Base-by-base conservation (phyloP, 2,113 vertebrate genomes). In the Barbus barbus region DNA sequence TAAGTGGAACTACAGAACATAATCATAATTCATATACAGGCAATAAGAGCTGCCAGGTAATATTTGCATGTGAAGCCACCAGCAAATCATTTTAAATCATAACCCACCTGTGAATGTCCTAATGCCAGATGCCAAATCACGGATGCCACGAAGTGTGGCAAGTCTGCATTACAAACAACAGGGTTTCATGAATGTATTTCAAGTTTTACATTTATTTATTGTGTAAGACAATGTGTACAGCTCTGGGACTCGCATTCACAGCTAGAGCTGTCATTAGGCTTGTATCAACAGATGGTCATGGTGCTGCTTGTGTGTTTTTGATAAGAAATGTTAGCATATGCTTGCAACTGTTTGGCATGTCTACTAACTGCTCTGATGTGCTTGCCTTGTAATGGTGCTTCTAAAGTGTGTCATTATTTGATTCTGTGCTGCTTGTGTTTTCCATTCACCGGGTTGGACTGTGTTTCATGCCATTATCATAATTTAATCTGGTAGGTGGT, bases 111-210 rank as follows among this genome's bases (percentile, higher is more conserved):
- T 82, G 69, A 87, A 88, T 90, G 84, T 80, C 74, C 44, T 74
- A 80, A 75, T 85, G 24, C 36, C 24, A 2, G 76, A 78, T 85
- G 78, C 78, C 78, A 67, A 81, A 65, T 81, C 26, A 22, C 41
- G 36, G 80, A 71, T 82, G 33, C 7, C 44, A 65, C 82, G 12
- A 28, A 73, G 63, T 38, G 51, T 78, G 74, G 53, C 65, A 83
- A 28, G n/a, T 31, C 75, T 53, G 53, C 58, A n/a, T 65, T 63
- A 82, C 11, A 72, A 46, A 84, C 18, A 51, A 82, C 83, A 67
- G 63, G n/a, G 73, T 22, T 71, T 84, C 26, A 41, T 88, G 86
- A 86, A 89, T 88, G 82, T 83, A 79, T 58, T 53, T 53, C 9
- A 11, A 60, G 20, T 73, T 73, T 60, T 74, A 38, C 67, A 61